Conservation (phyloP, 2,888 invertebrate species). For the Eristalis arbustorum region DNA sequence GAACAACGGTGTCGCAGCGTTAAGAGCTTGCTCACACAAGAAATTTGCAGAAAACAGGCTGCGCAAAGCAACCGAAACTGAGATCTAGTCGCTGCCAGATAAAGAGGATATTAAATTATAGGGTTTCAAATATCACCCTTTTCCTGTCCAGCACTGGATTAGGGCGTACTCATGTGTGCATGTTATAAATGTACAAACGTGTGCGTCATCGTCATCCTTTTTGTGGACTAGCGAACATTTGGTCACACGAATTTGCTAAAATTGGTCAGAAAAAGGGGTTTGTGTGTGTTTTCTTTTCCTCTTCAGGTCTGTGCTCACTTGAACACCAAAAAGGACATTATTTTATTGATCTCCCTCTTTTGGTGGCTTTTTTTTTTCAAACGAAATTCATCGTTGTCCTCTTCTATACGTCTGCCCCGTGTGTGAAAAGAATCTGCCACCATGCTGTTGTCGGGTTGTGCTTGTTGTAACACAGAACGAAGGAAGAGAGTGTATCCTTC, state of each 20-base stretch:
- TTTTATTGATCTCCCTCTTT: background rate
- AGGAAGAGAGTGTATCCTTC: background rate
- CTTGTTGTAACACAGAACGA: background rate
- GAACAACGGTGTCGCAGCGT: background rate
- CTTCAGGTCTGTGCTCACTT: background rate
- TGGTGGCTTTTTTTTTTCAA: background rate
- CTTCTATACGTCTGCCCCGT: background rate
- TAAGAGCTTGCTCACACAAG: background rate
- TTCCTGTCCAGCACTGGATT: constrained; percentile 24
- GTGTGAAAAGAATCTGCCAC: background rate
- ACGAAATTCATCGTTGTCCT: background rate
- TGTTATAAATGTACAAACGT: background rate
- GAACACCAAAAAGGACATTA: background rate
- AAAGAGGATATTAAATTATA: constrained; percentile 17
- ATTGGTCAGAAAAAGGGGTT: background rate
- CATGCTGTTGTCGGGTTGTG: background rate
- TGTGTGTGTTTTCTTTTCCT: background rate
- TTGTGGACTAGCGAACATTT: background rate
- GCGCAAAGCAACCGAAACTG: background rate
- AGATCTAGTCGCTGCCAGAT: background rate
- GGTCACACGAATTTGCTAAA: constrained; percentile 1
- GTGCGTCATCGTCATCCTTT: background rate
- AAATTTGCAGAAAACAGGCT: background rate
- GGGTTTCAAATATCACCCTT: constrained; percentile 41
- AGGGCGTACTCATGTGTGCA: constrained; percentile 10